Evolutionary conservation across 1,140 invertebrate species (phyloP).

Genomic region (Eriosoma lanigerum): DNA sequence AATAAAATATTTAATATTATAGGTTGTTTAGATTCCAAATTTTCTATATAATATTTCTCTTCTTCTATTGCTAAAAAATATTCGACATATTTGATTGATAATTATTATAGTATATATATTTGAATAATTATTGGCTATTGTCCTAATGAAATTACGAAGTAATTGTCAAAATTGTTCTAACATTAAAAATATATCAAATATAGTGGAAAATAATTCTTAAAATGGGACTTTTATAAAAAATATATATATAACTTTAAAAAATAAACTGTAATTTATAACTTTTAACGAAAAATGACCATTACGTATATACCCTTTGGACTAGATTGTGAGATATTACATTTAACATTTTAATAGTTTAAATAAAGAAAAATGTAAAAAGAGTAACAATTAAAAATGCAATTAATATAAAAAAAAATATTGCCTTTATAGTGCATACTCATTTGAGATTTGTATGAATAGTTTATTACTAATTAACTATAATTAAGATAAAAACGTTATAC

Average conservation of each 20-base stretch:
- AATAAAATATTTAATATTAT: too few species aligned
- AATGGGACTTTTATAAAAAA: too few species aligned
- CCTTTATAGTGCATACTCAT: background rate
- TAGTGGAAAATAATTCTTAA: too few species aligned
- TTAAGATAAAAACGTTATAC: conserved; percentile 5
- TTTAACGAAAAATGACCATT: background rate
- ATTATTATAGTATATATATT: too few species aligned
- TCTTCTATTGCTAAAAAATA: too few species aligned
- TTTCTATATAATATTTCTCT: too few species aligned
- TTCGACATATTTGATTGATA: too few species aligned
- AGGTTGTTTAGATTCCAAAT: too few species aligned
- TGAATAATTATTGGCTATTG: too few species aligned
- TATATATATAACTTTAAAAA: background rate
- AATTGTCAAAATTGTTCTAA: too few species aligned
- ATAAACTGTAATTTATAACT: background rate
- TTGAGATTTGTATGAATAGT: background rate
- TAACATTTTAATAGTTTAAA: background rate
- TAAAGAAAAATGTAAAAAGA: background rate
- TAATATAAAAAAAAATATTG: conserved; percentile 2
- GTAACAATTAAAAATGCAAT: conserved; percentile 30
- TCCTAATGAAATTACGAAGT: too few species aligned
- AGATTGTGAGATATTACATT: background rate
- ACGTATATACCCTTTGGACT: background rate
- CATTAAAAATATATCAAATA: too few species aligned
- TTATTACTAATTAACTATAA: conserved; percentile 12